Evolutionary conservation across 2,888 invertebrate genomes (phyloP).

Genomic region (Tipula unca): DNA sequence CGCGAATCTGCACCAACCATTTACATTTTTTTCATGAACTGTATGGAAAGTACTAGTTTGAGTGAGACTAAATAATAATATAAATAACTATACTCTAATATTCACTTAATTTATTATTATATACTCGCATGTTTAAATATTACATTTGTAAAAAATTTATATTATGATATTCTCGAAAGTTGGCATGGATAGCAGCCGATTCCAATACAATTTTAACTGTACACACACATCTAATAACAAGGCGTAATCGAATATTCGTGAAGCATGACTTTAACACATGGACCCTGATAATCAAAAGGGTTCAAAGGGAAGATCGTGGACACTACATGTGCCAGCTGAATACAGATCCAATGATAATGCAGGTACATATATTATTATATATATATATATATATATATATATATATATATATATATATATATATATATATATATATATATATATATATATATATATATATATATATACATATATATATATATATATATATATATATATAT

Average conservation of each 20-base stretch:
- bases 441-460: too few relatives aligned
- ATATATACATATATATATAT: too few relatives aligned
- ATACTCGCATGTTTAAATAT: too few relatives aligned
- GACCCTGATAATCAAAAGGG: conserved; percentile 81
- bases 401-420: too few relatives aligned
- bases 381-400: neutral
- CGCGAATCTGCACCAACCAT: conserved; percentile 71
- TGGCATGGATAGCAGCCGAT: conserved; percentile 92
- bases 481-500: too few relatives aligned
- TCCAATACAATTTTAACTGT: conserved; percentile 88
- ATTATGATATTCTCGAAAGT: conserved; percentile 45
- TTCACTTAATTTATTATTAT: too few relatives aligned
- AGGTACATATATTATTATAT: conserved; percentile 51
- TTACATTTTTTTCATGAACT: too few relatives aligned
- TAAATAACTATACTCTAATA: too few relatives aligned
- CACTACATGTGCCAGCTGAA: conserved; percentile 94
- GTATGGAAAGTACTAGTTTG: too few relatives aligned
- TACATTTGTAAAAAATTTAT: neutral
- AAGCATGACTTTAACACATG: conserved; percentile 89
- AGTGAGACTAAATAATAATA: too few relatives aligned
- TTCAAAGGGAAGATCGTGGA: conserved; percentile 77
- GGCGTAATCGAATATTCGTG: conserved; percentile 80
- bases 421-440: too few relatives aligned
- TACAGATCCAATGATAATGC: conserved; percentile 90
- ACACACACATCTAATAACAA: conserved; percentile 89